Evolutionary conservation across 2,113 vertebrate genomes (phyloP), one percentile per base, ranked within the genome.

Genomic region (Cricetomys ansorgei): DNA sequence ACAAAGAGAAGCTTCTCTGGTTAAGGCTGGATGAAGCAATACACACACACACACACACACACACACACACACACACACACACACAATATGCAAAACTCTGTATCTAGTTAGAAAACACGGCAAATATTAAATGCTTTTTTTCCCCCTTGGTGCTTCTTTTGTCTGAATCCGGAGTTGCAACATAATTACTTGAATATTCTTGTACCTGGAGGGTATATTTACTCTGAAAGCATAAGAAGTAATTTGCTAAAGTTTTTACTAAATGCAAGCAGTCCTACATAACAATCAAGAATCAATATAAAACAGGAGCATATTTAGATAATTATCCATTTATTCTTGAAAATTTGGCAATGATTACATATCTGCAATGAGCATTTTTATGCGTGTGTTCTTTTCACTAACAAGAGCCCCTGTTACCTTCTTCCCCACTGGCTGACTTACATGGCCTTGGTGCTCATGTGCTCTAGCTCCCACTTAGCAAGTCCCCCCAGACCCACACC

Each of bases 31-130:
- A 4, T 31, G 40, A 84, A 83, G 40, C 40, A 11, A 40, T 19
- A 31, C 15, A 19, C 64, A 27, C 12, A 11, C 40, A 79, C 7
- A 45, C n/a, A n/a, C n/a, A n/a, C n/a, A n/a, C n/a, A n/a, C n/a
- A n/a, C n/a, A n/a, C n/a, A n/a, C n/a, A n/a, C n/a, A n/a, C n/a
- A n/a, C n/a, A n/a, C n/a, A n/a, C n/a, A n/a, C n/a, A n/a, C n/a
- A n/a, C n/a, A n/a, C n/a, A 45, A 45, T 19, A 64, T n/a, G 69
- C 29, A 73, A 88, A 89, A 75, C 50, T 23, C 55, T 79, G 7
- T 81, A 90, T 23, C 59, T 65, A 70, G 79, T 92, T 19, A 88
- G 79, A 95, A 90, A 84, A 64, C 57, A 73, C 21, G 84, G 88
- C 67, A 81, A 89, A 75, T 73, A 93, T 31, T 50, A 75, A 62